Conservation (phyloP, 2,797 vertebrate species). For the Phrynocephalus guinanensis region DNA sequence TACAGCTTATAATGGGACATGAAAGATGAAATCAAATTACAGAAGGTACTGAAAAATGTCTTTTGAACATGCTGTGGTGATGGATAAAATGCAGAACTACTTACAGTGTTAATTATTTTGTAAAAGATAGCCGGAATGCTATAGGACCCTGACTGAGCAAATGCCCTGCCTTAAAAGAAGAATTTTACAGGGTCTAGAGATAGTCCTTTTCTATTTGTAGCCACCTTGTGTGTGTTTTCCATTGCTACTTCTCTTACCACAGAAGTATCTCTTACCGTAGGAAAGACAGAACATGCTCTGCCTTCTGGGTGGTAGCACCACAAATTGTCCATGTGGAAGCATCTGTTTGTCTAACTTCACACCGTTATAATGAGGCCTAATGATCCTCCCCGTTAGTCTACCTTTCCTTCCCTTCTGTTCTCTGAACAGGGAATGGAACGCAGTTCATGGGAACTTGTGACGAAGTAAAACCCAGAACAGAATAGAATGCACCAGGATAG, state of each 20-base stretch:
- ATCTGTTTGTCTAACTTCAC: background rate
- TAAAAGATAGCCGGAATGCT: background rate
- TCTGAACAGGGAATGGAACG: too few relatives aligned
- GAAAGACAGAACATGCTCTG: background rate
- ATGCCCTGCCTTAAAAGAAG: background rate
- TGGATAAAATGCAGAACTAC: background rate
- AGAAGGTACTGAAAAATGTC: background rate
- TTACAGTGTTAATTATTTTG: background rate
- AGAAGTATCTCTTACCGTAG: background rate
- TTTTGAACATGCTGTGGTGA: background rate
- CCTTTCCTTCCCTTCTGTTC: background rate
- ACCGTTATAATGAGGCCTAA: background rate
- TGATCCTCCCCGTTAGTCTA: background rate
- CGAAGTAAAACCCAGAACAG: too few relatives aligned
- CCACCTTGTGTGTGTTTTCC: background rate
- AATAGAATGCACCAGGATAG: too few relatives aligned
- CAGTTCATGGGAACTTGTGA: too few relatives aligned
- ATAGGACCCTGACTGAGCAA: background rate
- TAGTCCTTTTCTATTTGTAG: background rate
- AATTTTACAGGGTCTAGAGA: background rate
- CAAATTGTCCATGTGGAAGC: background rate
- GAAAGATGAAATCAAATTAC: background rate
- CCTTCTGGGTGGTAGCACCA: background rate
- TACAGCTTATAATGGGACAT: background rate
- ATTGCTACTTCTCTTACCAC: background rate